Percentiles rank a stretch among this genome's conserved stretches.
Conservation (phyloP, 1,140 invertebrate species). For the Platorchestia sp. region DNA sequence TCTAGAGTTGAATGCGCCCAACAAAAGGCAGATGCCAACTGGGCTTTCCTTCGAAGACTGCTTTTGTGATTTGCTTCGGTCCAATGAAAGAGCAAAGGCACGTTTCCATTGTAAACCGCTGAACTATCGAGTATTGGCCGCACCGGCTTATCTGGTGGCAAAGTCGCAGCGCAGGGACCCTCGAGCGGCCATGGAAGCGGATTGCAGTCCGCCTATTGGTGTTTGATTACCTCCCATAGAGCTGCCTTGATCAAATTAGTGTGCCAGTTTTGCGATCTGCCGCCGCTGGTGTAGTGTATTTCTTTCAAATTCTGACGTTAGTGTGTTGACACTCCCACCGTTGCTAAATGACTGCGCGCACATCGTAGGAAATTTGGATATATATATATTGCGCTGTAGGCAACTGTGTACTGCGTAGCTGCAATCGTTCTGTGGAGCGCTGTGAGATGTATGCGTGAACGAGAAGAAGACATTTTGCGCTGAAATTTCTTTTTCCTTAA, state of each 20-base stretch:
- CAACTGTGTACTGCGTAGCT: not conserved
- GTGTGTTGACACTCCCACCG: not conserved
- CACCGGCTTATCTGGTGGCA: not conserved
- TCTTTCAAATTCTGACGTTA: not conserved
- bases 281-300: not conserved
- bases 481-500: not conserved
- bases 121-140: slow-evolving; percentile 20
- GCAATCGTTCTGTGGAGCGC: not conserved
- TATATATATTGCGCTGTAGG: no score
- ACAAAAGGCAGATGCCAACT: slow-evolving; percentile 21
- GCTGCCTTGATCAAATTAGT: not conserved
- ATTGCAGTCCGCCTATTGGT: not conserved
- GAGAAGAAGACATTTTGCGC: not conserved
- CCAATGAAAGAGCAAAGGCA: slow-evolving; percentile 40
- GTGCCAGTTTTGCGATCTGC: not conserved
- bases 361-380: not conserved
- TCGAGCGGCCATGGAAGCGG: not conserved
- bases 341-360: not conserved
- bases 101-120: slow-evolving; percentile 29
- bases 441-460: not conserved
- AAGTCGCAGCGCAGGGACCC: not conserved
- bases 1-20: slow-evolving; percentile 34
- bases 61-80: slow-evolving; percentile 42
- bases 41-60: not conserved
- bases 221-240: not conserved